These are phyloP conservation scores for Agriopis aurantiaria DNA, from an alignment of 2,888 invertebrate genomes.

Conservation along the genomic window DNA sequence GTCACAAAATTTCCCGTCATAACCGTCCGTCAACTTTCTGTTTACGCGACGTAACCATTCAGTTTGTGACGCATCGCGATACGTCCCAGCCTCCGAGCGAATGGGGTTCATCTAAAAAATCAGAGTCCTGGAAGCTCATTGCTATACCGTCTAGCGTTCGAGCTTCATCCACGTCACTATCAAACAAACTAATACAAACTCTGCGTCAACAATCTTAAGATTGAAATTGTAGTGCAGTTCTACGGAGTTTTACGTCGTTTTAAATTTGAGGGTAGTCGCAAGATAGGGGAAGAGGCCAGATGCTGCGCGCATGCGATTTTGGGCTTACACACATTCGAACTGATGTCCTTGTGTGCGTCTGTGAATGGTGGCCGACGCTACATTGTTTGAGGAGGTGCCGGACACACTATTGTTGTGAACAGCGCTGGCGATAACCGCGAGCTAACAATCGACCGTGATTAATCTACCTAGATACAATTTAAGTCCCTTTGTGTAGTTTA, in stretches of 20 bases:
- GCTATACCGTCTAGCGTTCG: constrained; percentile 68
- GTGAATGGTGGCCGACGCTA: constrained; percentile 60
- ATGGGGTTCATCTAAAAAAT: constrained; percentile 82
- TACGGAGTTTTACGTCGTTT: constrained; percentile 46
- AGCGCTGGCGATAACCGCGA: constrained; percentile 63
- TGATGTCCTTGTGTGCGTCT: constrained; percentile 54
- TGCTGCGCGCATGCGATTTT: constrained; percentile 84
- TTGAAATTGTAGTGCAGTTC: constrained; percentile 41
- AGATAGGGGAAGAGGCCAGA: constrained; percentile 80
- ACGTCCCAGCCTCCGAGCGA: constrained; percentile 74
- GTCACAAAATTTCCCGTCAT: constrained; percentile 14
- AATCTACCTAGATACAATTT: constrained; percentile 55
- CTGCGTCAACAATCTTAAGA: rapidly evolving
- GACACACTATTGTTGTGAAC: constrained; percentile 76
- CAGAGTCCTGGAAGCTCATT: constrained; percentile 80
- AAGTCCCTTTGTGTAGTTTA: constrained; percentile 5
- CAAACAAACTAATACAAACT: constrained; percentile 19
- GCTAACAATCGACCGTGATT: constrained; percentile 66
- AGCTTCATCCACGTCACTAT: constrained; percentile 43
- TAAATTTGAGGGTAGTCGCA: constrained; percentile 39
- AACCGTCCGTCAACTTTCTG: constrained; percentile 19
- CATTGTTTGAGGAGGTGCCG: constrained; percentile 74
- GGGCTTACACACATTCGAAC: constrained; percentile 55
- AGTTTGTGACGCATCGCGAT: constrained; percentile 47
- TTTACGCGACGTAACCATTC: constrained; percentile 44